Evolutionary conservation across 1,140 invertebrate species (phyloP).

Genomic region (Scaptodrosophila lebanonensis): DNA sequence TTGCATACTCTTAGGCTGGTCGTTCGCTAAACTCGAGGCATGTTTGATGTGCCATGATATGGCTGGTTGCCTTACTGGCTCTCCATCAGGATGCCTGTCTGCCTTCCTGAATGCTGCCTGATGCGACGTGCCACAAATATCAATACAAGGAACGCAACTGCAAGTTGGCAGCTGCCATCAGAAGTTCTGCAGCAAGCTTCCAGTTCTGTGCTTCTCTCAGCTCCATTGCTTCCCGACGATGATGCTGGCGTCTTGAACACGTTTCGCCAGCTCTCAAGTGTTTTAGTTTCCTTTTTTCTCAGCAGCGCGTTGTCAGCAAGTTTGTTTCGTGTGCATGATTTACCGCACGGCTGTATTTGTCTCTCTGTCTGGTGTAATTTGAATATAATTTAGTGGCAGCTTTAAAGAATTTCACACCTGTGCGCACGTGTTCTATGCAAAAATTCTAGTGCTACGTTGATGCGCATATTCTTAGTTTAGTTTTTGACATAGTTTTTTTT

Average conservation of each 20-base stretch:
- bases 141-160: constrained; percentile 35
- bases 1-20: constrained; percentile 57
- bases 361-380: constrained; percentile 64
- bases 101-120: no score
- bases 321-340: constrained; percentile 71
- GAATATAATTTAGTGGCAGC: constrained; percentile 69
- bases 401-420: constrained; percentile 67
- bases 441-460: constrained; percentile 51
- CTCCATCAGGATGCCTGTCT: constrained; percentile 51
- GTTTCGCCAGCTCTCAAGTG: constrained; percentile 66
- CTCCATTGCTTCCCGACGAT: neutral
- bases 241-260: constrained; percentile 52
- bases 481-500: constrained; percentile 68
- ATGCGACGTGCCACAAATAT: constrained; percentile 69
- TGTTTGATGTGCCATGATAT: constrained; percentile 22
- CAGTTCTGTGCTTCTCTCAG: no score
- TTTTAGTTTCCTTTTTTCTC: constrained; percentile 38
- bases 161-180: constrained; percentile 7
- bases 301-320: constrained; percentile 47
- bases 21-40: neutral
- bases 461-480: constrained; percentile 69
- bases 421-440: constrained; percentile 37
- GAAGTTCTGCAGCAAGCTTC: no score
- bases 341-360: constrained; percentile 69
- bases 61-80: constrained; percentile 33